Evolutionary conservation across 2,113 vertebrate species (phyloP), one percentile per base, ranked within the genome.

Genomic region (Peromyscus leucopus): DNA sequence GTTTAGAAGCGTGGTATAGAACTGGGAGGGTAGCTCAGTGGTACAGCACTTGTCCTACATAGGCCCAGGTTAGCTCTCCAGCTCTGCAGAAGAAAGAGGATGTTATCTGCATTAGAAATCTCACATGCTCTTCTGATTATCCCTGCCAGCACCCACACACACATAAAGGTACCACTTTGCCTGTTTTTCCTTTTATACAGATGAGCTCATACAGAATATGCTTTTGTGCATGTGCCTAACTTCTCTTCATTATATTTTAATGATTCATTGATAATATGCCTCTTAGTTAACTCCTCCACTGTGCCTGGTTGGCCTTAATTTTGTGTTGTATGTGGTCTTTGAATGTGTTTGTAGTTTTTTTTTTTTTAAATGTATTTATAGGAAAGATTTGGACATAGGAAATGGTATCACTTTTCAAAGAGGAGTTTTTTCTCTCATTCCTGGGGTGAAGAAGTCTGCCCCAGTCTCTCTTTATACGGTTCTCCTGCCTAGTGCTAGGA

Each of bases 161-260:
- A 31, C 16, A 2, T 42, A 39, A 92, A 79, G 31, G 17, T 51
- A 61, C 55, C 8, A 31, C 12, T 84, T 88, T 94, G 79, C n/a
- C 46, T 92, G 69, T 11, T 82, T 85, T 94, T 91, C 78, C 61
- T 76, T 93, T 90, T 72, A 61, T 51, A 22, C 84, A 88, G 79
- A 59, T 93, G 51, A 42, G 90, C 17, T 96, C n/a, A 71, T 71
- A 48, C 26, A 86, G 36, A 88, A 65, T 12, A 5, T 65, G 39
- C 83, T 15, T 13, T 93, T 74, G 46, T 87, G 36, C 63, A 9
- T 39, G 31, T 72, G 48, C 76, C 72, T 86, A 67, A 33, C n/a
- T 92, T 96, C 9, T 96, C 36, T 95, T 97, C 67, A 15, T 90
- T 93, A 85, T 31, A 1, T 80, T 91, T 93, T 80, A 89, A 57